A percentile compares a stretch with the other conserved stretches of the same genome.
Conservation (phyloP, 2,113 vertebrate species). For the Colaptes auratus region DNA sequence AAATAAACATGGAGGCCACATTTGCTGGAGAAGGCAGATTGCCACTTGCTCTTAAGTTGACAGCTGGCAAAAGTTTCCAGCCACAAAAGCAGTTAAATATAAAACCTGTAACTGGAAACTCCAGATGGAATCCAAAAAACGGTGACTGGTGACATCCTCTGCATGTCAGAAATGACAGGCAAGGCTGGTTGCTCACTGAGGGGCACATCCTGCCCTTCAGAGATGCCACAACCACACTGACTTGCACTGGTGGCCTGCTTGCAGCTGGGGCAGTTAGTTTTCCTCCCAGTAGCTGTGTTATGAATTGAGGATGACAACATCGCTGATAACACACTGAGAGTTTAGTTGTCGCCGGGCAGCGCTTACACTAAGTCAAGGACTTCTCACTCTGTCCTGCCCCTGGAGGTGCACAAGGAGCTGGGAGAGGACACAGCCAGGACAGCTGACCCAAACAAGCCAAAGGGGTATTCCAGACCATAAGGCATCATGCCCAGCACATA, state of each 20-base stretch:
- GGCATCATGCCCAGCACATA: background rate
- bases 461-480: background rate
- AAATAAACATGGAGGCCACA: conserved; percentile 48
- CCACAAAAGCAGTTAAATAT: background rate
- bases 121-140: background rate
- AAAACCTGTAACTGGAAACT: conserved; percentile 31
- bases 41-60: conserved; percentile 42
- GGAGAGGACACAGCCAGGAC: background rate
- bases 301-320: background rate
- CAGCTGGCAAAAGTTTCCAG: conserved; percentile 72
- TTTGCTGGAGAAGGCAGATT: conserved; percentile 34
- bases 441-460: background rate
- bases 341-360: background rate
- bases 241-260: fast-evolving
- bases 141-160: background rate
- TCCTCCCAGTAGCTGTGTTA: background rate
- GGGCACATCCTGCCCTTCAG: background rate
- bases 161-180: background rate
- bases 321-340: background rate
- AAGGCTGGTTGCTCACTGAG: background rate
- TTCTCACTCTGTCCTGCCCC: background rate
- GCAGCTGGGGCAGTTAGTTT: background rate
- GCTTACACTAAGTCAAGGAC: background rate
- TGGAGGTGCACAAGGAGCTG: background rate
- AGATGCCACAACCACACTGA: fast-evolving